Evolutionary conservation across 2,888 invertebrate species (phyloP), one percentile per base, ranked within the genome.

Genomic region (Pediacus dermestoides): DNA sequence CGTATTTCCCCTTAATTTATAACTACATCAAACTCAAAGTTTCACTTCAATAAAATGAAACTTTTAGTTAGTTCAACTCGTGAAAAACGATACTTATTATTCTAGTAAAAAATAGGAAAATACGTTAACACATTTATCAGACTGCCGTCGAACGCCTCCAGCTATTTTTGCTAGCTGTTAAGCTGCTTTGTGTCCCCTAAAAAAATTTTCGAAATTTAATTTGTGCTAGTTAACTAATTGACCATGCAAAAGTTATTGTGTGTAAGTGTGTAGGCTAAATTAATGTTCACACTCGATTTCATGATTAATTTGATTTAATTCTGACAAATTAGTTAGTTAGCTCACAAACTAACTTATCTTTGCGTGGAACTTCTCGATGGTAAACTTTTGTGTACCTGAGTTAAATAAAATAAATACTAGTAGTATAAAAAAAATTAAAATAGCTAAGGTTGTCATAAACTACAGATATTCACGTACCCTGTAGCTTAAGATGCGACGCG

Each of bases 101-200:
- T 21, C n/a, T 21, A n/a, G n/a, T 7, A 21, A 21, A 21, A 21
- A 7, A 21, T 30, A 30, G 30, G 30, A 4, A 12, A 30, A n/a
- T 8, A 31, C 16, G 13, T 3, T 31, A n/a, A n/a, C n/a, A 16
- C 7, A 16, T 11, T 28, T 34, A 50, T 63, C 52, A 64, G 7
- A 64, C 63, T 7, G 63, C 58, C 14, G 63, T 62, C 12, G 58
- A 58, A 38, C 60, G 48, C 31, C 53, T 61, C 50, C 57, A 63
- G 44, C 63, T 64, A 26, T 55, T 61, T 44, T 65, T 66, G 36
- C 58, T 65, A n/a, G 57, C 54, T 4, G 60, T 61, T 16, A 63
- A 32, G 42, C 64, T 65, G 39, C 57, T 65, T 41, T 63, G 64
- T 3, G 65, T 66, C 8, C 63, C 63, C 67, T 67, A 42, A 16